Evolutionary conservation across 2,113 vertebrate genomes (phyloP).

Genomic region (Etheostoma spectabile): DNA sequence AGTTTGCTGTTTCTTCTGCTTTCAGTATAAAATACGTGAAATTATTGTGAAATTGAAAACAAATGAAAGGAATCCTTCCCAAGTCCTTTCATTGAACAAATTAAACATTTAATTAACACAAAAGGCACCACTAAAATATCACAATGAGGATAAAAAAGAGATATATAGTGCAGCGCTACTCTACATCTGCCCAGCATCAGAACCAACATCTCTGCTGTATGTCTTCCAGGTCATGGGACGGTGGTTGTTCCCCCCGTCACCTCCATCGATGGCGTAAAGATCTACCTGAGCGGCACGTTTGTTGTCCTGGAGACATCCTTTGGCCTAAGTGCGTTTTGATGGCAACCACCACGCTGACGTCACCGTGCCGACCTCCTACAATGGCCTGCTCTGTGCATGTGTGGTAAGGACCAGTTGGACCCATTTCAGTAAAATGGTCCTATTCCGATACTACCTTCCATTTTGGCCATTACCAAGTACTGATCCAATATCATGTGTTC

Average conservation of each 20-base stretch:
- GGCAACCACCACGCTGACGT: constrained; percentile 92
- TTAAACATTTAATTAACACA: no score
- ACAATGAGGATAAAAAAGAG: no score
- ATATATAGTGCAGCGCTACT: no score
- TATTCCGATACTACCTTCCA: no score
- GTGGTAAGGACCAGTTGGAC: constrained; percentile 83
- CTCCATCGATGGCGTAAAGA: constrained; percentile 74
- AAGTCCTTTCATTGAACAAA: no score
- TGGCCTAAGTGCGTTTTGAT: constrained; percentile 88
- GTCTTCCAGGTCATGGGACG: constrained; percentile 82
- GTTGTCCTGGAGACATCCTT: constrained; percentile 88
- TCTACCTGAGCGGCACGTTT: constrained; percentile 88
- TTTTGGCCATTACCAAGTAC: no score
- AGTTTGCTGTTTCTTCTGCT: no score
- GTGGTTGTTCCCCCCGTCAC: constrained; percentile 82
- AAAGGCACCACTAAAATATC: no score
- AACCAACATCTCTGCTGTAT: neutral
- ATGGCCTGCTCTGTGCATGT: constrained; percentile 88
- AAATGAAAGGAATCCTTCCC: no score
- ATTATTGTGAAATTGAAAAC: no score
- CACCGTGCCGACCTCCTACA: constrained; percentile 84
- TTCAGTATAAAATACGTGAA: no score
- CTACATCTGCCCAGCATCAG: neutral
- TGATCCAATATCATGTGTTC: no score
- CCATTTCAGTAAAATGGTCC: neutral